These are phyloP conservation scores for Alaudala cheleensis DNA, from an alignment of 2,113 vertebrate species.

Conservation along the genomic window DNA sequence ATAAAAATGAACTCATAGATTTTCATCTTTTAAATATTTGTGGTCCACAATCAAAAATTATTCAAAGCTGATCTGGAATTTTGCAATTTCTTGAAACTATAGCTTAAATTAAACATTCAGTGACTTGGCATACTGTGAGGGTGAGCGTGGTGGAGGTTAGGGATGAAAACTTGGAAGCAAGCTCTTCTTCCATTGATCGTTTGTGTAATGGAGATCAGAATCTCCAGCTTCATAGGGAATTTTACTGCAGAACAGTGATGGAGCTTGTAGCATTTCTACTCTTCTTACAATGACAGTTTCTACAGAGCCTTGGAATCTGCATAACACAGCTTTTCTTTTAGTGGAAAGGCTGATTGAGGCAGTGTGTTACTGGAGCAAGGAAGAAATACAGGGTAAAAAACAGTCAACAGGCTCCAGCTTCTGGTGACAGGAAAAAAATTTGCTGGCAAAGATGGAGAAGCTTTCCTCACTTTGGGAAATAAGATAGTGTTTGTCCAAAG, in stretches of 20 bases:
- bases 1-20: neutral
- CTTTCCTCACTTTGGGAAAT: neutral
- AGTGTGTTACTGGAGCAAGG: neutral
- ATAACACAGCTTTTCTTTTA: neutral
- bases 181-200: neutral
- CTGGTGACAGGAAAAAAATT: neutral
- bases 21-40: neutral
- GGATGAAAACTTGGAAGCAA: neutral
- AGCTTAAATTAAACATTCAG: neutral
- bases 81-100: neutral
- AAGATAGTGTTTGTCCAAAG: neutral
- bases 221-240: neutral
- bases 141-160: neutral
- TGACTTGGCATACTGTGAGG: neutral
- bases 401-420: neutral
- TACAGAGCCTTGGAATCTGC: neutral
- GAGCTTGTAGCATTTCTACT: neutral
- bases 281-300: neutral
- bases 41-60: neutral
- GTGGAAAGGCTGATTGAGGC: neutral
- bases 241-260: neutral
- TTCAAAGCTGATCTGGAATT: neutral
- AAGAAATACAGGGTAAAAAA: neutral
- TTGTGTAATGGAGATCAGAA: neutral
- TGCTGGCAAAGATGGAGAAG: neutral